Evolutionary conservation across 2,888 invertebrate genomes (phyloP).

Genomic region (Pelosia muscerda): DNA sequence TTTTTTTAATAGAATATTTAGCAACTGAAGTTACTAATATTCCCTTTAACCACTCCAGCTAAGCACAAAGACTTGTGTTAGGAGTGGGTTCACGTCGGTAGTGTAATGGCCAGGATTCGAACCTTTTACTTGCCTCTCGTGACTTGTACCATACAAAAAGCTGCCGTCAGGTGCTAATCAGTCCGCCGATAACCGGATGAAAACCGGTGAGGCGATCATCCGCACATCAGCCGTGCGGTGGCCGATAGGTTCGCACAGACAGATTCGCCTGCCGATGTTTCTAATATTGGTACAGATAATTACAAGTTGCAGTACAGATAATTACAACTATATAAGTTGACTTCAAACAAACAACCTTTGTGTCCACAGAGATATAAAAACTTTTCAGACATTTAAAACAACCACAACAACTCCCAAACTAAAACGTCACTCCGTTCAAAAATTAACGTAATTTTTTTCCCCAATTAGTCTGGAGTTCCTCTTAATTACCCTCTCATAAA

Average conservation of each 20-base stretch:
- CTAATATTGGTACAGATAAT: neutral
- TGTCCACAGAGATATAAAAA: neutral
- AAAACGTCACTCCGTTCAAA: slow-evolving; percentile 7
- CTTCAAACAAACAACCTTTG: no score
- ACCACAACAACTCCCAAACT: neutral
- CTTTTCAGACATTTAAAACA: neutral
- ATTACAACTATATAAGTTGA: no score
- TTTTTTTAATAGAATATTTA: no score
- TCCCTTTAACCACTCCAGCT: no score
- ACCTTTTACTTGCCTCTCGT: no score
- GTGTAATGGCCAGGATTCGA: no score
- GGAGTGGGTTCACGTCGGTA: no score
- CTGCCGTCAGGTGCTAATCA: slow-evolving; percentile 48
- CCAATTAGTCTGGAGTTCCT: slow-evolving; percentile 7
- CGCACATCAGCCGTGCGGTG: slow-evolving; percentile 17
- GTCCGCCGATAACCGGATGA: slow-evolving; percentile 43
- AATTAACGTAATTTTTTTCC: slow-evolving; percentile 11
- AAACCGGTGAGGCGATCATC: slow-evolving; percentile 32
- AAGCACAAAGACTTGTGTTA: no score
- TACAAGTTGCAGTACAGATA: neutral
- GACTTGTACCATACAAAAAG: slow-evolving; percentile 20
- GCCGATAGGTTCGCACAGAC: slow-evolving; percentile 22
- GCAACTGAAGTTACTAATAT: no score
- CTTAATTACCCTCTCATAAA: slow-evolving; percentile 8
- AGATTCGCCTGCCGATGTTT: slow-evolving; percentile 10